A percentile compares a stretch with the other conserved stretches of the same genome.
phyloP scores from a whole-genome alignment of 2,888 invertebrate species.

The Phyllotreta cruciferae region DNA sequence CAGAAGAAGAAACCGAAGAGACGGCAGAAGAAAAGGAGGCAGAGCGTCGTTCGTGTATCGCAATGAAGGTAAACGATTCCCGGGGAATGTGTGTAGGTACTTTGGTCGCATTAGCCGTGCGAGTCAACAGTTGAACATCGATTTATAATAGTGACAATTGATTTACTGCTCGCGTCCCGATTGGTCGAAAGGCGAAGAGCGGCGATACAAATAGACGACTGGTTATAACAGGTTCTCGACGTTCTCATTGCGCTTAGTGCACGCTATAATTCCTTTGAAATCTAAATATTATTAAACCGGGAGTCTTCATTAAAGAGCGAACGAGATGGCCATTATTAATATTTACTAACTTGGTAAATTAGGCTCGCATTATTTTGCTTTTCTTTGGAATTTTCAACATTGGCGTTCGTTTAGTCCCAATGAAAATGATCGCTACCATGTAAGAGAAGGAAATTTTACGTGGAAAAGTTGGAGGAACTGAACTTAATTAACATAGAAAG shows the following conservation, averaged over 20 bases:
- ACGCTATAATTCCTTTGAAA: conserved; percentile 29
- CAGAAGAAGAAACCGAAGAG: conserved; percentile 16
- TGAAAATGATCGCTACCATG: too few relatives aligned
- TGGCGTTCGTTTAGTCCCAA: neutral
- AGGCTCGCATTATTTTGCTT: conserved; percentile 7
- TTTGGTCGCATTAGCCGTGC: conserved; percentile 59
- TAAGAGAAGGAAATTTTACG: too few relatives aligned
- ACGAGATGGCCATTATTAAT: conserved; percentile 5
- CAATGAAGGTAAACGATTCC: conserved; percentile 58
- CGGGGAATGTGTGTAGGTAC: conserved; percentile 60
- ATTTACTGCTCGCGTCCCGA: conserved; percentile 58
- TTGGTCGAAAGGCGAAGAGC: conserved; percentile 48
- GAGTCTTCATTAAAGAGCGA: conserved; percentile 21
- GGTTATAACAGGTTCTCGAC: conserved; percentile 27
- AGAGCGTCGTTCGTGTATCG: conserved; percentile 26
- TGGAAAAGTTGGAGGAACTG: neutral
- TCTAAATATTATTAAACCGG: conserved; percentile 34
- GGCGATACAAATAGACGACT: conserved; percentile 35
- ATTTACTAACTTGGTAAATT: conserved; percentile 10
- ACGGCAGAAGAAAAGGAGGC: conserved; percentile 3
- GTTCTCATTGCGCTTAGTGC: conserved; percentile 19
- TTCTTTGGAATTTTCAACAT: conserved; percentile 8
- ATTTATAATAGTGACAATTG: conserved; percentile 62
- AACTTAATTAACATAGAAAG: neutral
- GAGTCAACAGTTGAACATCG: conserved; percentile 60